phyloP scores from a whole-genome alignment of 1,140 invertebrate species.

The Zaprionus gabonicus region DNA sequence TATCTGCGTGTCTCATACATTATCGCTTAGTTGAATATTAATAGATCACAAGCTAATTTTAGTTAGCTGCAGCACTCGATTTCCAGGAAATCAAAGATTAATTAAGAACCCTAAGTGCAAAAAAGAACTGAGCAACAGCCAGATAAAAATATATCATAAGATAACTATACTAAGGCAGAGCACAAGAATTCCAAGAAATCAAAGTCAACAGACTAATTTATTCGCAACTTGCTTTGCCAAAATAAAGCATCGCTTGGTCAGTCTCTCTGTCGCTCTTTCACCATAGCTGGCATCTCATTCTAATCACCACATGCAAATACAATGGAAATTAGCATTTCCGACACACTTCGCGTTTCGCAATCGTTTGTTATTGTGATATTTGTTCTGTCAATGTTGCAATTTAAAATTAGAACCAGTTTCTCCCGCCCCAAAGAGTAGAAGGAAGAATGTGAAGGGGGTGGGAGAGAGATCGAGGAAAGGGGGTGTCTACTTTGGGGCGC shows the following conservation, averaged over 20 bases:
- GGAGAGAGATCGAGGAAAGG: neutral
- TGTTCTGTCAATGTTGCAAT: slow-evolving; percentile 59
- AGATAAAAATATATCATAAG: too few relatives aligned
- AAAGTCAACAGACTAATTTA: neutral
- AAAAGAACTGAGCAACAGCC: neutral
- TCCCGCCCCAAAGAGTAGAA: neutral
- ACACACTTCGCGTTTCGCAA: slow-evolving; percentile 59
- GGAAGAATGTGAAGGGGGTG: too few relatives aligned
- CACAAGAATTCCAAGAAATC: neutral
- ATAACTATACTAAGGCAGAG: neutral
- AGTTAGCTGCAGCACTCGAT: neutral
- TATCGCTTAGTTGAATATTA: too few relatives aligned
- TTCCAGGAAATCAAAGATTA: neutral
- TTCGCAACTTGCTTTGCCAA: too few relatives aligned
- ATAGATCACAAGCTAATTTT: too few relatives aligned
- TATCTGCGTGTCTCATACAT: too few relatives aligned
- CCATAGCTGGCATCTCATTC: slow-evolving; percentile 10
- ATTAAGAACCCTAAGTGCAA: neutral
- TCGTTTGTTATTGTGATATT: slow-evolving; percentile 40
- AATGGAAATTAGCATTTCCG: slow-evolving; percentile 57
- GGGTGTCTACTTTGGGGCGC: slow-evolving; percentile 46
- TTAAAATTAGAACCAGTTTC: slow-evolving; percentile 59
- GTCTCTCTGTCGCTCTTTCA: neutral
- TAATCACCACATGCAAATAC: slow-evolving; percentile 16
- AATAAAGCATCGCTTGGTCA: neutral